Conservation (phyloP, 2,888 invertebrate genomes). For the Brenthis daphne region DNA sequence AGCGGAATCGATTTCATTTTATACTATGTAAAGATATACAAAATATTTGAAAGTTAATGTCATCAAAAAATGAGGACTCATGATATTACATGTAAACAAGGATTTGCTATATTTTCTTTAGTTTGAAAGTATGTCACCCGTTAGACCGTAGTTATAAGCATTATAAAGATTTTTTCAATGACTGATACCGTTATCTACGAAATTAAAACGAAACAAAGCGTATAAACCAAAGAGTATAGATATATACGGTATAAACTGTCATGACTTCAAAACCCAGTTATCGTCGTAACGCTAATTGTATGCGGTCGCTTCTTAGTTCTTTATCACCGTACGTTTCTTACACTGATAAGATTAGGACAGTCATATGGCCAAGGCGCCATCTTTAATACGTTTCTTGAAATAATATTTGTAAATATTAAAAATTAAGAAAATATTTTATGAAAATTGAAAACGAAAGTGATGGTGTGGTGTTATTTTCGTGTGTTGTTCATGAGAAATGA, state of each 20-base stretch:
- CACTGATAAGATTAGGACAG: constrained; percentile 72
- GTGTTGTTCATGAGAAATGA: constrained; percentile 56
- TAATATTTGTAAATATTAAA: constrained; percentile 34
- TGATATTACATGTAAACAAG: constrained; percentile 14
- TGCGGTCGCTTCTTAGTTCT: constrained; percentile 64
- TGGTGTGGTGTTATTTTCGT: constrained; percentile 56
- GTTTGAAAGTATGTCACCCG: constrained; percentile 29
- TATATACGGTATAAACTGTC: constrained; percentile 53
- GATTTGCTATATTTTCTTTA: constrained; percentile 13
- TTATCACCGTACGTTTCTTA: constrained; percentile 63
- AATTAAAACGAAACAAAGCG: constrained; percentile 49
- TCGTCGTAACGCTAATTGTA: constrained; percentile 69
- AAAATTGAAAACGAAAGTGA: constrained; percentile 49
- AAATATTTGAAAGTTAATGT: neutral
- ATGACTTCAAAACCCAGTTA: constrained; percentile 62
- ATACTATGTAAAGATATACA: too few relatives aligned
- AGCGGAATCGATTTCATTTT: too few relatives aligned
- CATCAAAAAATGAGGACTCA: constrained; percentile 2
- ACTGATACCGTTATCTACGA: constrained; percentile 53
- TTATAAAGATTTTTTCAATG: constrained; percentile 38
- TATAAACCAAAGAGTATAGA: too few relatives aligned
- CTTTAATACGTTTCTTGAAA: constrained; percentile 46
- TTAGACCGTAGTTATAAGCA: constrained; percentile 16
- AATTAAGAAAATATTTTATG: neutral
- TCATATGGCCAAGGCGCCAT: constrained; percentile 69